phyloP scores from a whole-genome alignment of 2,113 vertebrate genomes.

The Sorex fumeus region DNA sequence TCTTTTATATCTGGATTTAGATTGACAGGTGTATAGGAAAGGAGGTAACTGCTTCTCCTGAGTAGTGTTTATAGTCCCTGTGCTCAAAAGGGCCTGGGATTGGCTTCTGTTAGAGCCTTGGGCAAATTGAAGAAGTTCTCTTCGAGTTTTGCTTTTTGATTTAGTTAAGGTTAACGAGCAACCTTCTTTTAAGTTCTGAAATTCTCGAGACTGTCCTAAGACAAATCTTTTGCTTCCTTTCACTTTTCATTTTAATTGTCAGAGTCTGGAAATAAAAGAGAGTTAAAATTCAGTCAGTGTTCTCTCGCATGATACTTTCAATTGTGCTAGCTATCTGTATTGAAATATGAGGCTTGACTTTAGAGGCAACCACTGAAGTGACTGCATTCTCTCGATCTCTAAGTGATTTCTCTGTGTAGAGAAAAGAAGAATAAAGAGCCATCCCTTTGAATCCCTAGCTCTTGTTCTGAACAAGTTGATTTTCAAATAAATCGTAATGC shows the following conservation, averaged over 20 bases:
- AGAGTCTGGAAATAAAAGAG: not conserved
- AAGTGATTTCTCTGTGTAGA: not conserved
- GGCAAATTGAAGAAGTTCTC: not conserved
- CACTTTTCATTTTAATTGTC: not conserved
- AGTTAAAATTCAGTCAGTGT: not conserved
- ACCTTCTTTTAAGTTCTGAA: not conserved
- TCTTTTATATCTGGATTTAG: not conserved
- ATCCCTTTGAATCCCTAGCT: not conserved
- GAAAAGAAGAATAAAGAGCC: conserved; percentile 4
- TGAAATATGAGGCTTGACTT: not conserved
- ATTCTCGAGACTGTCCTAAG: not conserved
- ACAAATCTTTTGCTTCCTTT: not conserved
- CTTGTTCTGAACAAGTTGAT: conserved; percentile 12
- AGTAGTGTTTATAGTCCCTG: not conserved
- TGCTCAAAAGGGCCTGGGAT: not conserved
- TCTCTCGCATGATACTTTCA: not conserved
- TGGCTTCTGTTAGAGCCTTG: not conserved
- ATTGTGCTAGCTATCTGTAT: not conserved
- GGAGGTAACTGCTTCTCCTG: not conserved
- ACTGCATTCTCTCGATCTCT: not conserved
- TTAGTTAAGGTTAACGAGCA: not conserved
- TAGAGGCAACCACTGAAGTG: not conserved
- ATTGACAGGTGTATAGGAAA: not conserved
- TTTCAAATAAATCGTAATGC: conserved; percentile 68
- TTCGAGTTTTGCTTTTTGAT: conserved; percentile 3